Base-by-base conservation (phyloP, 2,888 invertebrate species). In the Ptychoptera contaminata region DNA sequence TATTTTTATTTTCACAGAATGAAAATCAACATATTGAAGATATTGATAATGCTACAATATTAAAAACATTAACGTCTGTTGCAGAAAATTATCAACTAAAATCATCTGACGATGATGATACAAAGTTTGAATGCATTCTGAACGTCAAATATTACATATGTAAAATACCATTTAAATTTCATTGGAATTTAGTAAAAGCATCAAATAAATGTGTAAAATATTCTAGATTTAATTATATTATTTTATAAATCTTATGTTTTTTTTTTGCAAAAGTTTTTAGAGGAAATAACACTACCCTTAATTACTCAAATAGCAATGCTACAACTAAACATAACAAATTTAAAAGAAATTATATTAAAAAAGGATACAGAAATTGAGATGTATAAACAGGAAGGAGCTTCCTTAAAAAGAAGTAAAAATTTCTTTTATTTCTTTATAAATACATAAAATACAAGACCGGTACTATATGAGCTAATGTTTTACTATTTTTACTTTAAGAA, bases 281-380 rank as follows among this genome's bases (percentile, higher is more conserved):
- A 53, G 2, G 15, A 47, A 1, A 42, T 59, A 1, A 48, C 55
- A 2, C 44, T 50, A 16, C 53, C 56, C 7, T 39, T 60, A 0
- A 45, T 59, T 6, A 23, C 49, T 30, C 46, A 53, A 0, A 48
- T 57, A 2, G 43, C 50, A 3, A 48, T 42, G 2, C 44, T 60
- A 2, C 45, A 48, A 5, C 44, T 51, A 5, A 53, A 57, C 49
- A 47, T 57, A 8, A 47, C 48, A 1, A 48, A 53, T 14, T 45
- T 61, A 16, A 48, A 55, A 2, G 51, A 55, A 0, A 48, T 53
- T 7, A 43, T 63, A 8, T 48, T 47, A 1, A 56, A 57, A 40
- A 64, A 65, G 43, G 65, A 64, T 41, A 37, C 48, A 0, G 65
- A 64, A 49, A 50, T 64, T 2, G 49, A 52, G 2, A 60, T 64